Evolutionary conservation across 2,797 vertebrate genomes (phyloP).

Genomic region (Sebastes taczanowskii): DNA sequence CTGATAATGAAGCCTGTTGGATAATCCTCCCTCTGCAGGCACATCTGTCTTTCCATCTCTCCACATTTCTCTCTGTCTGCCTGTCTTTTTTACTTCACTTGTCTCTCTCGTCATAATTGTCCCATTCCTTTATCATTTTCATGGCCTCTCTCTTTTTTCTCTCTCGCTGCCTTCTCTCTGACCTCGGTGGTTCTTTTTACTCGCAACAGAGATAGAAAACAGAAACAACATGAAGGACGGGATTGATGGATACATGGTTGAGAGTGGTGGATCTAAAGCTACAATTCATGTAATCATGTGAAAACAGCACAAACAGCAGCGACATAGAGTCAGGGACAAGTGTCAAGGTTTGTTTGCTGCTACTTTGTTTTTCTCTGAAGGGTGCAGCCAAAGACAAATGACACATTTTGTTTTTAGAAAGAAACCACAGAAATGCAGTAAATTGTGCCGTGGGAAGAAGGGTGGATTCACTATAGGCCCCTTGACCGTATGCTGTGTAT

Average conservation of each 20-base stretch:
- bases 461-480: background rate
- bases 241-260: background rate
- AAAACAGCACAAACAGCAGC: background rate
- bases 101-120: background rate
- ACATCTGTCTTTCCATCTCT: slow-evolving; percentile 7
- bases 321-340: background rate
- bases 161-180: background rate
- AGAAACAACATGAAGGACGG: background rate
- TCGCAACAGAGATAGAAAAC: background rate
- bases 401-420: slow-evolving; percentile 65
- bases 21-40: slow-evolving; percentile 13
- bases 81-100: background rate
- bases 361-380: slow-evolving; percentile 27
- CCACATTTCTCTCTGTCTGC: background rate
- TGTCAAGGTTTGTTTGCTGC: background rate
- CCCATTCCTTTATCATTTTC: background rate
- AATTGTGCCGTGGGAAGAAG: slow-evolving; percentile 22
- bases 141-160: background rate
- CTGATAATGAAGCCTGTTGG: slow-evolving; percentile 37
- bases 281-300: background rate
- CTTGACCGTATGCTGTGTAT: background rate
- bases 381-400: slow-evolving; percentile 50
- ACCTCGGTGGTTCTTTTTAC: background rate
- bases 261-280: background rate
- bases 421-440: slow-evolving; percentile 59